A percentile compares a stretch with the other conserved stretches of the same genome.
These are phyloP conservation scores for Sinocyclocheilus grahami DNA, from an alignment of 2,113 vertebrate genomes.

Conservation along the genomic window DNA sequence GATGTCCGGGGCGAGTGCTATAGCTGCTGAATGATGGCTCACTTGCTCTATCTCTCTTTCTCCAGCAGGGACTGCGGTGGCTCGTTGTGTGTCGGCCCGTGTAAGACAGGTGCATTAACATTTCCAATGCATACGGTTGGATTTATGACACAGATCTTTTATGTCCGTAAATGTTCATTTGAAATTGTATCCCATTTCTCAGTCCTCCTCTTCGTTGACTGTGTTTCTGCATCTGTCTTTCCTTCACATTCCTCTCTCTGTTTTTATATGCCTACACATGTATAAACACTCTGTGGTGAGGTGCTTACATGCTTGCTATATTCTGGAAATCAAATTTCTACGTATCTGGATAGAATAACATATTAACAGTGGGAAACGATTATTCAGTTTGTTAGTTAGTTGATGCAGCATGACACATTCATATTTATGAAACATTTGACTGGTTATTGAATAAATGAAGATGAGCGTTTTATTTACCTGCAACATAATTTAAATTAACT, in stretches of 20 bases:
- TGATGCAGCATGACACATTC: slow-evolving; percentile 28
- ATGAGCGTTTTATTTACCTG: slow-evolving; percentile 39
- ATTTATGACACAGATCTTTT: neutral
- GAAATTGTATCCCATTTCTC: neutral
- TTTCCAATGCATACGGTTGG: neutral
- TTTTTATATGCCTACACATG: slow-evolving; percentile 7
- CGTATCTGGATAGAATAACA: slow-evolving; percentile 15
- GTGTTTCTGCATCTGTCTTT: neutral
- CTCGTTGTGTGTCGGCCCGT: neutral
- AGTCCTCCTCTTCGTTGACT: neutral
- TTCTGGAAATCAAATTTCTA: slow-evolving; percentile 2
- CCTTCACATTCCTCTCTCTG: neutral
- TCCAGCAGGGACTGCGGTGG: neutral
- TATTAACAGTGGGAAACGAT: neutral
- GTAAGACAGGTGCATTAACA: slow-evolving; percentile 30
- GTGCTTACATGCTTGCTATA: neutral
- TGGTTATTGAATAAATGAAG: slow-evolving; percentile 27
- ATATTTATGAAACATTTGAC: slow-evolving; percentile 39
- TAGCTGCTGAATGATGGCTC: slow-evolving; percentile 61
- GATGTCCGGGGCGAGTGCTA: slow-evolving; percentile 61
- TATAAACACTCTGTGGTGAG: neutral
- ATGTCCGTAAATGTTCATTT: neutral
- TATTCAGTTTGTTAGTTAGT: slow-evolving; percentile 36
- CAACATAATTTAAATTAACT: neutral
- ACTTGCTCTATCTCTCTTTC: neutral